Conservation (phyloP, 2,797 vertebrate genomes). For the Carcharodon carcharias region DNA sequence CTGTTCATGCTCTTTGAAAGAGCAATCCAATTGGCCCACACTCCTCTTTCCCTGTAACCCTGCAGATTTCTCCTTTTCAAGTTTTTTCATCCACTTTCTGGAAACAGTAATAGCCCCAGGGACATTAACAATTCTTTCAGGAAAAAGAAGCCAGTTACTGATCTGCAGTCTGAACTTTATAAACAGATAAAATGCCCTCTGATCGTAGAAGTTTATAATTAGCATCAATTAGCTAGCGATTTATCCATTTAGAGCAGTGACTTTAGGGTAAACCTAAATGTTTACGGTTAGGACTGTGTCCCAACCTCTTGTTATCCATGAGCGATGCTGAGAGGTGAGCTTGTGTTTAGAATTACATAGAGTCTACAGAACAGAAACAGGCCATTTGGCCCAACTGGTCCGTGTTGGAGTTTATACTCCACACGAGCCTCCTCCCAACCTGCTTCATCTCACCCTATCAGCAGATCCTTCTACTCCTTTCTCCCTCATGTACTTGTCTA, state of each 20-base stretch:
- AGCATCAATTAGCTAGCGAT: not conserved
- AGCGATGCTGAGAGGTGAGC: not conserved
- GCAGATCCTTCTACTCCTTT: not conserved
- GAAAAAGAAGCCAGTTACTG: not conserved
- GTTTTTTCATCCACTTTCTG: not conserved
- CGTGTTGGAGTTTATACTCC: not conserved
- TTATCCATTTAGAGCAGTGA: not conserved
- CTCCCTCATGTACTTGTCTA: not conserved
- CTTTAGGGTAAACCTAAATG: not conserved
- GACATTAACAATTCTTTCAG: not conserved
- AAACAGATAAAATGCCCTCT: not conserved
- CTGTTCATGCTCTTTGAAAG: not conserved
- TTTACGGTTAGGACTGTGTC: not conserved
- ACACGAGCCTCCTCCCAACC: not conserved
- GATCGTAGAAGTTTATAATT: not conserved
- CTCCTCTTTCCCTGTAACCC: not conserved
- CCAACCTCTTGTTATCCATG: not conserved
- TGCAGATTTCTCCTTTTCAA: not conserved
- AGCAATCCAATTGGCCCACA: not conserved
- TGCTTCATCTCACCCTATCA: not conserved
- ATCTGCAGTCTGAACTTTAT: not conserved
- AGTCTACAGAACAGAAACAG: not conserved
- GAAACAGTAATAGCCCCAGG: not conserved
- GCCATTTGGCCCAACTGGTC: not conserved
- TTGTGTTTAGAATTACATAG: constrained; percentile 41